Base-by-base conservation (phyloP, 2,113 vertebrate species). In the Cynoglossus semilaevis region DNA sequence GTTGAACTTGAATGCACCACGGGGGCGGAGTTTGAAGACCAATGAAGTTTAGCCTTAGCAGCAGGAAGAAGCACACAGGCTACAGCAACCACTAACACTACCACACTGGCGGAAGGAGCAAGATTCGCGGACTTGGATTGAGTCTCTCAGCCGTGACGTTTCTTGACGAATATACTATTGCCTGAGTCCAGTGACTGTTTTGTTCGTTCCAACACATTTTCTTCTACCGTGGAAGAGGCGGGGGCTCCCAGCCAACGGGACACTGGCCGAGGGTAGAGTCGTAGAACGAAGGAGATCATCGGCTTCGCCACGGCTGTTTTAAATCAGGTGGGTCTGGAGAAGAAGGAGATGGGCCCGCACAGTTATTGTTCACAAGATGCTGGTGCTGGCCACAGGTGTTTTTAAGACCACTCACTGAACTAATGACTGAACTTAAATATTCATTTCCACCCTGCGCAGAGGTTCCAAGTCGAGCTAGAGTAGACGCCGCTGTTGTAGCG, bases 311-410 rank as follows among this genome's bases (percentile, higher is more conserved):
- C 83, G 72, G 64, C 70, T 67, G 82, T 70, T 75, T 57, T 17
- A 60, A 83, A 73, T 76, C 89, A 91, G 90, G 90, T 91, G 87
- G 84, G 86, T 17, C 15, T 15, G 13, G 19, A 29, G 22, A 29
- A 53, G 61, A 80, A 29, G 55, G 61, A 81, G 64, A 66, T 66
- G 80, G 86, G 74, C 71, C 82, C 74, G 46, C 56, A 54, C 40
- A 22, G 34, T 45, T 7, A 29, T 10, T 45, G 52, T 9, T 46
- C 2, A 51, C 34, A 16, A 4, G 1, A 46, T 22, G 43, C 34
- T 59, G 22, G 7, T 36, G 22, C 22, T 29, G 42, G 51, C 74
- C 54, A 76, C 76, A 86, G 84, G 85, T 88, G 77, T 83, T 56
- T 65, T 15, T 18, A 35, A 38, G 38, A 11, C 34, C 8, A 40